Base-by-base conservation (phyloP, 2,888 invertebrate genomes). In the Tetheella fluctuosa region DNA sequence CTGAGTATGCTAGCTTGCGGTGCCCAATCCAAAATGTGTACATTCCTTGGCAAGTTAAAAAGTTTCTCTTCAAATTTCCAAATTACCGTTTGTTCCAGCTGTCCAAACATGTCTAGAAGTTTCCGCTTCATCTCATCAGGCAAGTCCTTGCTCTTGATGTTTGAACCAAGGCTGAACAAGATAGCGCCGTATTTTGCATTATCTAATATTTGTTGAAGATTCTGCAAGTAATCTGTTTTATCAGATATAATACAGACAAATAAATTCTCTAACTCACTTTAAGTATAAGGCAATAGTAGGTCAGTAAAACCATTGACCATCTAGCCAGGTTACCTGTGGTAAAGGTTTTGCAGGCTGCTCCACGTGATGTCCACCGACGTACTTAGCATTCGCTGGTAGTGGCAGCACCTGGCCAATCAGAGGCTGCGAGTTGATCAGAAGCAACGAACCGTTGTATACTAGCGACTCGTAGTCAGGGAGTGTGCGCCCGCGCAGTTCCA, bases 121-220 rank as follows among this genome's bases (percentile, higher is more conserved):
- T 77, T 76, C 23, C 71, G 70, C 60, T 80, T 81, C 58, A 81
- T 67, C 42, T 76, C 69, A n/a, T 74, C 69, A 0, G 90, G 81
- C 53, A 93, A 65, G 0, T 80, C 75, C 10, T 74, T 79, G 58
- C 83, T 82, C 30, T 77, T 75, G 1, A 90, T 60, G 2, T 83
- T 80, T 0, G 88, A 81, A 0, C 93, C 93, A 68, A 93, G 71
- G 64, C 87, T 93, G 60, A 94, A 89, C 64, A 82, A 88, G 48
- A 94, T 85, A 1, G 87, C 89, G 0, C 94, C 94, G 23, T 89
- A 69, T 54, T 81, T 81, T 0, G 90, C 83, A 2, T 71, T 76
- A 54, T 90, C 88, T 58, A 93, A 64, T 13, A 90, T 70, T 2
- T 72, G 65, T 71, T 90, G 80, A 7, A 94, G 61, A 57, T 85